These are phyloP conservation scores for Chaunax sp. DNA, from an alignment of 2,797 vertebrate species.

Conservation along the genomic window DNA sequence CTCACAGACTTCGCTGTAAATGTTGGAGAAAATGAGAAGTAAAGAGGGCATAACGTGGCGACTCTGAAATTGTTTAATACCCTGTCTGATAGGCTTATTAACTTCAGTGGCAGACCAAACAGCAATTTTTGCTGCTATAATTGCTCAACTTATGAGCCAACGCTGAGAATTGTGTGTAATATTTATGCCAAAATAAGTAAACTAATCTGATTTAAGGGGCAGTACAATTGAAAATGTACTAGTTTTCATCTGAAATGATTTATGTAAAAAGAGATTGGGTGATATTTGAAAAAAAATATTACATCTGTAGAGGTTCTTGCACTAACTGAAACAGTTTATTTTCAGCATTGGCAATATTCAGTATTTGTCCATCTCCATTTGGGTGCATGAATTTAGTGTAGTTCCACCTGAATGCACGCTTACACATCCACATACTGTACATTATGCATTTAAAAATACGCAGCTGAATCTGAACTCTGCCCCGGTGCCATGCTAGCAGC, in stretches of 20 bases:
- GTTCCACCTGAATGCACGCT: slow-evolving; percentile 27
- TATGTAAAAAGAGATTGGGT: slow-evolving; percentile 63
- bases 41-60: slow-evolving; percentile 65
- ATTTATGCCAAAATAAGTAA: slow-evolving; percentile 77
- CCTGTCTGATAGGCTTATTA: slow-evolving; percentile 68
- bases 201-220: slow-evolving; percentile 76
- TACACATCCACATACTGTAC: slow-evolving; percentile 25
- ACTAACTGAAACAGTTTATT: slow-evolving; percentile 30
- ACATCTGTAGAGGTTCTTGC: slow-evolving; percentile 14
- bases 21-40: slow-evolving; percentile 75
- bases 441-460: slow-evolving; percentile 24
- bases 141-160: slow-evolving; percentile 68
- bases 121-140: slow-evolving; percentile 65
- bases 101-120: slow-evolving; percentile 72
- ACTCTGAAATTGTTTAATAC: slow-evolving; percentile 67
- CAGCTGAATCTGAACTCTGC: slow-evolving; percentile 14
- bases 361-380: slow-evolving; percentile 11
- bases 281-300: slow-evolving; percentile 56
- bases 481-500: slow-evolving; percentile 11
- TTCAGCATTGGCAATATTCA: slow-evolving; percentile 20
- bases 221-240: slow-evolving; percentile 50
- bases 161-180: slow-evolving; percentile 60
- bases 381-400: slow-evolving; percentile 19
- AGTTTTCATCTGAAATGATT: slow-evolving; percentile 64
- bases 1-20: slow-evolving; percentile 59